phyloP scores from a whole-genome alignment of 1,140 invertebrate genomes.

The Temnothorax curvispinosus region DNA sequence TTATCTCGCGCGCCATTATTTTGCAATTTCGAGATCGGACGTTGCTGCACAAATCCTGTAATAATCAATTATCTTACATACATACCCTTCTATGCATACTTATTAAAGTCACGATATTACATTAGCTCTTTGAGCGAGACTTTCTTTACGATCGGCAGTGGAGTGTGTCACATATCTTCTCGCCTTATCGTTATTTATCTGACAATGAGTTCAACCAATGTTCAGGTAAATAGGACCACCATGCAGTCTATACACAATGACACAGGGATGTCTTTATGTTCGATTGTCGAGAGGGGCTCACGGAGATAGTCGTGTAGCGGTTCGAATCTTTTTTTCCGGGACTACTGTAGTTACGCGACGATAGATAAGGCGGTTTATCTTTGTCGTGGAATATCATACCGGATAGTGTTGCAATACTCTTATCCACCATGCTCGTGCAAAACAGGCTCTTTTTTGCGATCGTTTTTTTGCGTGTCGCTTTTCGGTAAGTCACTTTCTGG shows the following conservation, averaged over 20 bases:
- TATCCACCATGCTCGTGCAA: background rate
- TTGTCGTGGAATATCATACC: background rate
- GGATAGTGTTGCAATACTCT: conserved; percentile 8
- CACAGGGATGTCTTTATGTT: conserved; percentile 51
- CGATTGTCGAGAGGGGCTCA: background rate
- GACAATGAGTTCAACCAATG: background rate
- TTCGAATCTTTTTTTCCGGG: conserved; percentile 3
- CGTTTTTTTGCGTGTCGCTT: background rate
- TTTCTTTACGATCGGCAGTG: background rate
- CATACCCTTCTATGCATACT: conserved; percentile 3
- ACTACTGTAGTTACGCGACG: conserved; percentile 41
- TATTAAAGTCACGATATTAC: conserved; percentile 56
- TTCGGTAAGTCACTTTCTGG: background rate
- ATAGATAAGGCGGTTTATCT: conserved; percentile 39
- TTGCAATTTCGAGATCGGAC: conserved; percentile 17
- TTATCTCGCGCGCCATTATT: background rate
- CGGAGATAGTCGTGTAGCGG: background rate
- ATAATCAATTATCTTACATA: conserved; percentile 1
- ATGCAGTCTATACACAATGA: conserved; percentile 15
- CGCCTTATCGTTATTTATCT: conserved; percentile 54
- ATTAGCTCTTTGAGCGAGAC: background rate
- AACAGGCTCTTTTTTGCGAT: background rate
- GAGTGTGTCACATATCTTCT: conserved; percentile 11
- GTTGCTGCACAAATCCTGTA: background rate
- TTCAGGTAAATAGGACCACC: conserved; percentile 27